phyloP scores from a whole-genome alignment of 2,797 vertebrate genomes.

The Chaenodraco wilsoni region DNA sequence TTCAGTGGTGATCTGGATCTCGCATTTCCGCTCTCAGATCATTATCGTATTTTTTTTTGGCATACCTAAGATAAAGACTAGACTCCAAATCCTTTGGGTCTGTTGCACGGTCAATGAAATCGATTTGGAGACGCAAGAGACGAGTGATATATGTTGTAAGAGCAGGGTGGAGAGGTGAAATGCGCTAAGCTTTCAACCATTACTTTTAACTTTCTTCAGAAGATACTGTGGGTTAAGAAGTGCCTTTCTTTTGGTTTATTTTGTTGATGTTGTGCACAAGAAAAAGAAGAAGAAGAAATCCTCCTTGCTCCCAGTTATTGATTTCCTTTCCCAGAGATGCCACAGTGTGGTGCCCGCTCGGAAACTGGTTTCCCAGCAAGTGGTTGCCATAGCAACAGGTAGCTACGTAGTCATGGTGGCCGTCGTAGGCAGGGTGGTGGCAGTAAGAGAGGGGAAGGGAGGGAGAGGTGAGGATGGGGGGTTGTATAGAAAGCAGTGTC shows the following conservation, averaged over 20 bases:
- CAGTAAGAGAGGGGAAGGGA: constrained; percentile 26
- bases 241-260: not conserved
- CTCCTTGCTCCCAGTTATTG: constrained; percentile 64
- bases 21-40: constrained; percentile 53
- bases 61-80: constrained; percentile 58
- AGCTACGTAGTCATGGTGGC: constrained; percentile 77
- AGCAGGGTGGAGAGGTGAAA: constrained; percentile 3
- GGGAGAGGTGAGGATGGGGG: constrained; percentile 16
- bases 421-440: constrained; percentile 65
- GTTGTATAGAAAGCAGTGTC: constrained; percentile 38
- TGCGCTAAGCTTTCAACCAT: no score
- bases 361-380: constrained; percentile 63
- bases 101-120: constrained; percentile 28
- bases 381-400: constrained; percentile 85
- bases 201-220: not conserved
- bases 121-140: constrained; percentile 15
- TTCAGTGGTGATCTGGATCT: constrained; percentile 59
- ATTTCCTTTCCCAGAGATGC: constrained; percentile 69
- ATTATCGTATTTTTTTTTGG: constrained; percentile 40
- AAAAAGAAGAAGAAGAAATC: constrained; percentile 21
- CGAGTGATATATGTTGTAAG: not conserved
- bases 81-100: constrained; percentile 26
- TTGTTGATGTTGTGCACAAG: not conserved
- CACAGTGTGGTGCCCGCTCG: constrained; percentile 64
- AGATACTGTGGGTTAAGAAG: not conserved